Base-by-base conservation (phyloP, 2,888 invertebrate genomes). In the Meta bourneti region DNA sequence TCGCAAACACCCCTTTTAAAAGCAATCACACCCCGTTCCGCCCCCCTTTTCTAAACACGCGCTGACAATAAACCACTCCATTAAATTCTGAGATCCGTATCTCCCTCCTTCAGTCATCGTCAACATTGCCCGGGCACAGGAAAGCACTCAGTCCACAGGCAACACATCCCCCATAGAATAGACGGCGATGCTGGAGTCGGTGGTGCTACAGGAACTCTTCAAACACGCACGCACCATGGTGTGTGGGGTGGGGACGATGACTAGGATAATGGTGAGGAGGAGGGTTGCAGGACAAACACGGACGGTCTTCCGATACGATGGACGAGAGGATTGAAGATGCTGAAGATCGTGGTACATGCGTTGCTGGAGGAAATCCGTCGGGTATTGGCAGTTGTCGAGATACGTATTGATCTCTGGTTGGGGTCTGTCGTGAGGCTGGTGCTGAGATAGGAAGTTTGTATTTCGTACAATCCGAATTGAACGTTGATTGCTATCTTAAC, bases 41-140 rank as follows among this genome's bases (percentile, higher is more conserved):
- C n/a, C 83, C 16, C 61, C 61, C 77, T 51, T 80, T 75, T 70
- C 69, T 75, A 89, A 69, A 89, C 82, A 89, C 77, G 70, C 19
- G 61, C 70, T n/a, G 61, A 89, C 82, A 89, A 83, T 78, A 83
- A 89, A 82, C 89, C 89, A 82, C 89, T 89, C 89, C 89, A 89
- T 89, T 89, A 82, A 89, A 77, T 77, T 89, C 82, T n/a, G 48
- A 74, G 80, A 81, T 88, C 34, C 81, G 19, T 88, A 34, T 51
- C 80, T 34, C 20, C 51, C 80, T 82, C 71, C 70, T 75, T 20
- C 20, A 77, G 74, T 81, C 61, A 78, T 70, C 78, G 78, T 84
- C 84, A 84, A 84, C 72, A 84, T 20, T 16, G 48, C 8, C 9
- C 34, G 34, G 34, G 34, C 51, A 51, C 70, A 7, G 70, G 34